These are phyloP conservation scores for Drosophila parabipectinata DNA, from an alignment of 1,140 invertebrate species.

Conservation along the genomic window DNA sequence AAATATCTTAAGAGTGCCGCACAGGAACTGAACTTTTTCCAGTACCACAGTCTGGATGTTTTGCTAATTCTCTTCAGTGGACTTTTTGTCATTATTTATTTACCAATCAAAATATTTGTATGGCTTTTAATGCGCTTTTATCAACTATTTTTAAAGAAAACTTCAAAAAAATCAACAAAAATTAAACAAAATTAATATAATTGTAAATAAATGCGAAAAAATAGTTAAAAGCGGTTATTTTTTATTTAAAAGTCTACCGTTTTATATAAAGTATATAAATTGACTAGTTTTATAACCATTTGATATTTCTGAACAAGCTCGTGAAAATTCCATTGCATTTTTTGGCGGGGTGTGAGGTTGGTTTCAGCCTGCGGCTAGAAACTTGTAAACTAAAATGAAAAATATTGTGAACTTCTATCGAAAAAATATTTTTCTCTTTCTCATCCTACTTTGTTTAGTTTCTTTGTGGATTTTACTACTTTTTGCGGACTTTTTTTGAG, in stretches of 20 bases:
- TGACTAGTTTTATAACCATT: constrained; percentile 1
- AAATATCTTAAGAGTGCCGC: constrained; percentile 84
- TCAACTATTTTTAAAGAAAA: no score
- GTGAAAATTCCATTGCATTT: constrained; percentile 57
- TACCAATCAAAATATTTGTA: no score
- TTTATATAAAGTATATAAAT: background rate
- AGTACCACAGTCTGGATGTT: constrained; percentile 86
- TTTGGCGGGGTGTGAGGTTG: constrained; percentile 40
- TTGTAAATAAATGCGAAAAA: no score
- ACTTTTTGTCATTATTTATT: constrained; percentile 51
- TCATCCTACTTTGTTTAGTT: constrained; percentile 5
- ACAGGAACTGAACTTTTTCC: constrained; percentile 85
- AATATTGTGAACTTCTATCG: constrained; percentile 65
- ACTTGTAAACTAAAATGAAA: constrained; percentile 73
- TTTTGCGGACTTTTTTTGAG: background rate
- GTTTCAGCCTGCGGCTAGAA: constrained; percentile 38
- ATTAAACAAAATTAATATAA: no score
- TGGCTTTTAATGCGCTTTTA: no score
- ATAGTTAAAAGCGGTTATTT: no score
- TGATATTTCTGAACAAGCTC: constrained; percentile 17
- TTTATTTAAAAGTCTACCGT: background rate
- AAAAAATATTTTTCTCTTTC: constrained; percentile 30
- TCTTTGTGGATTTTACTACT: constrained; percentile 18
- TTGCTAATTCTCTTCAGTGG: constrained; percentile 65
- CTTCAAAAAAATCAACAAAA: no score